Base-by-base conservation (phyloP, 2,113 vertebrate species). In the Atlantisia rogersi region DNA sequence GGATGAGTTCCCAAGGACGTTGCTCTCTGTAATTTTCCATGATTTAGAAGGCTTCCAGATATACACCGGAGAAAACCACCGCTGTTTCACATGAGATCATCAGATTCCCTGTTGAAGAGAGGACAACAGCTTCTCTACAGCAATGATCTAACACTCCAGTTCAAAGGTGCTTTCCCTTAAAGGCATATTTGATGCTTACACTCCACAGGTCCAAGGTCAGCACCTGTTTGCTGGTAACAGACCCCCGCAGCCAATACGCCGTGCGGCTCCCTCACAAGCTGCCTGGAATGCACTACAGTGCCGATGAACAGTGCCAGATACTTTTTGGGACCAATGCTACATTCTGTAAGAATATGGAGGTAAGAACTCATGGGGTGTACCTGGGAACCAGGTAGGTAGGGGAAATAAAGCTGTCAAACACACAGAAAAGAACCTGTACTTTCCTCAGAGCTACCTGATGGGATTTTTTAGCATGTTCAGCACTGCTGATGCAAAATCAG, bases 301-400 rank as follows among this genome's bases (percentile, higher is more conserved):
- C 99, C 6, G 98, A 99, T 3, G 99, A 99, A 58, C 99, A 99
- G 96, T 99, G 99, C 97, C 99, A 99, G 98, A 99, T 99, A 88
- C 98, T 99, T 22, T 99, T 99, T 59, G 99, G 99, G 91, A 99
- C 98, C 97, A 99, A 99, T 12, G 99, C 99, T 83, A 99, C 99
- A 1, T 99, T 99, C 98, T 99, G 99, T 97, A 99, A 97, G 88
- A 98, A 99, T 68, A 99, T 99, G 99, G 99, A 99, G 99, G 99
- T 99, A 97, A 97, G 97, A 77, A 18, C 39, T 25, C 15, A 3
- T 40, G 28, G 17, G 22, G 11, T 37, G n/a, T 31, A 37, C 40
- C 60, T 78, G 35, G 20, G 46, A 80, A 50, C 32, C 32, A 76
- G 74, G 55, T 63, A n/a, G 77, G 77, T 62, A 82, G 37, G 50